phyloP scores from a whole-genome alignment of 1,140 invertebrate genomes.

The Lepidurus packardi region DNA sequence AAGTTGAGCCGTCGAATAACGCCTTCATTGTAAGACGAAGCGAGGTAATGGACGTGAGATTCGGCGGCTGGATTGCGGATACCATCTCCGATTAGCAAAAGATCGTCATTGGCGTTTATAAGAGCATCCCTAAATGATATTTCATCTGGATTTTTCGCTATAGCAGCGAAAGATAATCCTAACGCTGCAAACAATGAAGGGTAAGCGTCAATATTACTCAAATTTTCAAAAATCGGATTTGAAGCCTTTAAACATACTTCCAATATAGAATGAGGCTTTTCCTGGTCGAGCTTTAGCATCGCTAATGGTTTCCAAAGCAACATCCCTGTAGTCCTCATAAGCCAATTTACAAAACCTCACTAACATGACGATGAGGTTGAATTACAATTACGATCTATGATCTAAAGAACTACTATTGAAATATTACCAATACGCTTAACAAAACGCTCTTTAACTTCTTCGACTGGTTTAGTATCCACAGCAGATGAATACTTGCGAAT shows the following conservation, averaged over 20 bases:
- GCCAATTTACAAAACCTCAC: slow-evolving; percentile 40
- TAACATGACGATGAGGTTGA: slow-evolving; percentile 26
- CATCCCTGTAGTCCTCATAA: slow-evolving; percentile 46
- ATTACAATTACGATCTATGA: neutral
- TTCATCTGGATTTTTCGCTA: slow-evolving; percentile 45
- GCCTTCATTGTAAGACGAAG: slow-evolving; percentile 39
- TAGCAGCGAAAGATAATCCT: slow-evolving; percentile 36
- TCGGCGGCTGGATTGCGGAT: slow-evolving; percentile 43
- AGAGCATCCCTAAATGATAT: slow-evolving; percentile 40
- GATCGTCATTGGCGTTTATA: slow-evolving; percentile 40
- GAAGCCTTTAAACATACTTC: neutral
- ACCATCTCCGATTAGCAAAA: slow-evolving; percentile 42
- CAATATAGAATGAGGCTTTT: slow-evolving; percentile 39
- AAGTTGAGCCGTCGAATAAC: slow-evolving; percentile 41
- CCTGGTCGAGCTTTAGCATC: slow-evolving; percentile 43
- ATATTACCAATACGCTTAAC: neutral
- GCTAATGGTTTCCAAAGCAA: slow-evolving; percentile 42
- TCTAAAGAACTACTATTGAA: too few species aligned
- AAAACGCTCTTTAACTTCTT: neutral
- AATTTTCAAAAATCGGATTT: neutral
- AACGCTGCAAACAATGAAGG: slow-evolving; percentile 35
- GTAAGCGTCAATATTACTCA: neutral
- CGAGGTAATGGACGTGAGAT: slow-evolving; percentile 39
- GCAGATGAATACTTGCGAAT: neutral
- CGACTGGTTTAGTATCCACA: neutral